Evolutionary conservation across 2,888 invertebrate genomes (phyloP).

Genomic region (Orthonychiurus folsomi): DNA sequence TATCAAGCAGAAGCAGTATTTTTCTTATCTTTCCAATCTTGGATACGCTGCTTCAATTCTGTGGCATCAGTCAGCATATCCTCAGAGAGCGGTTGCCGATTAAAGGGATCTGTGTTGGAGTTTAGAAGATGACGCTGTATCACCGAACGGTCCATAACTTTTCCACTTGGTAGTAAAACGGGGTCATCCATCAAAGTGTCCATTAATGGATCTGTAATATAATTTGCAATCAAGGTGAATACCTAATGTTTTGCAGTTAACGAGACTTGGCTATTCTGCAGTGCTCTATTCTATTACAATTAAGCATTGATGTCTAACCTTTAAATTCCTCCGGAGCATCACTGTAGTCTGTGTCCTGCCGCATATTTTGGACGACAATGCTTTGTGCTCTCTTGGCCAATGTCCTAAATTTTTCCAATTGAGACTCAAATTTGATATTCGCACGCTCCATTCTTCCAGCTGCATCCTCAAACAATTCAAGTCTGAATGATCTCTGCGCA

Average conservation of each 20-base stretch:
- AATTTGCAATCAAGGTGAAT: too few relatives aligned
- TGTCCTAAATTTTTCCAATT: slow-evolving; percentile 74
- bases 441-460: slow-evolving; percentile 69
- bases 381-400: slow-evolving; percentile 65
- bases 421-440: slow-evolving; percentile 71
- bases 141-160: slow-evolving; percentile 84
- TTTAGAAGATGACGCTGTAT: slow-evolving; percentile 89
- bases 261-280: too few relatives aligned
- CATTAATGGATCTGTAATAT: slow-evolving; percentile 75
- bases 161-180: slow-evolving; percentile 80
- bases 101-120: slow-evolving; percentile 96
- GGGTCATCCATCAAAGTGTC: slow-evolving; percentile 95
- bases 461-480: slow-evolving; percentile 86
- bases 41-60: slow-evolving; percentile 76
- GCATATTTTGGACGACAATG: slow-evolving; percentile 63
- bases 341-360: slow-evolving; percentile 82
- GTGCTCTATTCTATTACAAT: too few relatives aligned
- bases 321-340: slow-evolving; percentile 94
- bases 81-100: slow-evolving; percentile 86
- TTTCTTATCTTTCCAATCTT: slow-evolving; percentile 69
- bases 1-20: neutral
- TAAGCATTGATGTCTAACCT: too few relatives aligned
- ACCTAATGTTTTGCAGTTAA: too few relatives aligned
- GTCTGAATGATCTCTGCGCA: slow-evolving; percentile 78
- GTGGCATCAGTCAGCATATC: slow-evolving; percentile 65